Evolutionary conservation across 2,888 invertebrate species (phyloP), one percentile per base, ranked within the genome.

Genomic region (Leptura quadrifasciata): DNA sequence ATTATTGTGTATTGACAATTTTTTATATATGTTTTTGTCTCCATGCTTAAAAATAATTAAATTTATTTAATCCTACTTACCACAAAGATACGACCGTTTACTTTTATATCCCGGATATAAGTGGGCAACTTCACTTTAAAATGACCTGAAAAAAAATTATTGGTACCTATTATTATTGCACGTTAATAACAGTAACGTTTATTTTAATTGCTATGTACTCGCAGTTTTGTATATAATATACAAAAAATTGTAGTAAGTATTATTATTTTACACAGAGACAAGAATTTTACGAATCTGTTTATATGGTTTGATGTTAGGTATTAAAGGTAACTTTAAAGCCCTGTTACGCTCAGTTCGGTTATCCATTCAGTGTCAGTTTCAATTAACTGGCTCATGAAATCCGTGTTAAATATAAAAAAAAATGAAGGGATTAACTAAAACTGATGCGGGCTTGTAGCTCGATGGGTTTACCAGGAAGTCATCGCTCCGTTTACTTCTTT

Each of bases 51-150:
- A 39, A 47, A 24, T 60, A 69, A 31, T 24, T 47, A 24, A 1
- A 15, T 31, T 10, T 60, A 60, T 20, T 15, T 20, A 21, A 65
- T 65, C 54, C 52, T 18, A 71, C 61, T 61, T 71, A 71, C 71
- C 71, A 20, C 47, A 61, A 21, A 52, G 39, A 52, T 57, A 57
- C 47, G 12, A 24, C 24, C 61, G 8, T 60, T 71, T 58, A 69
- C 69, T 69, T 71, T 71, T 52, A 54, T 15, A 12, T 71, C 71
- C 71, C 71, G 71, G 71, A 71, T 71, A 57, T 61, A 24, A 47
- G 17, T 21, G 61, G 47, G 61, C 39, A 55, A 52, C 10, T 63
- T 17, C 35, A 21, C 52, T 52, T 39, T 65, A 65, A 65, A 65
- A 65, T 52, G 21, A 60, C 47, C 71, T 71, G 71, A 24, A 69